A percentile compares a stretch with the other conserved stretches of the same genome.
Conservation (phyloP, 92 coral and sea anemone species). For the Blastomussa wellsi region DNA sequence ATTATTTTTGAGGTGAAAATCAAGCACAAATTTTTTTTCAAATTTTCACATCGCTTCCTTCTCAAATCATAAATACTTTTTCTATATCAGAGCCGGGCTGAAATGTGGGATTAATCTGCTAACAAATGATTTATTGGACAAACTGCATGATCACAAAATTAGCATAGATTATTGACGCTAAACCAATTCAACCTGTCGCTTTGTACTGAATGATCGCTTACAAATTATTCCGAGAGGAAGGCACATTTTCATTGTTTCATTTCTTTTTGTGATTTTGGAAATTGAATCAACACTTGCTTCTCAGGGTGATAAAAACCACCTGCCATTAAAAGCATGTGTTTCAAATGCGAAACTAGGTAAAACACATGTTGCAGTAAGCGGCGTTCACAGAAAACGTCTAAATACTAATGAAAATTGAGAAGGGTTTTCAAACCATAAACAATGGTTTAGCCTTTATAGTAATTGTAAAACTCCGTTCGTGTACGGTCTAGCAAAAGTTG, state of each 20-base stretch:
- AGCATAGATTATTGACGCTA: slow-evolving; percentile 9
- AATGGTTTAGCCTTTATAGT: neutral
- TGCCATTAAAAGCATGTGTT: slow-evolving; percentile 35
- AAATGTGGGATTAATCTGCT: neutral
- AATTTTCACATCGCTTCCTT: no score
- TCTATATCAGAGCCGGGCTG: neutral
- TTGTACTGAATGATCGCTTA: neutral
- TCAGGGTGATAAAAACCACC: slow-evolving; percentile 29
- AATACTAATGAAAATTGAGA: neutral
- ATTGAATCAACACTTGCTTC: slow-evolving; percentile 37
- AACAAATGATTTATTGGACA: neutral
- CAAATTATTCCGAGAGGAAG: neutral
- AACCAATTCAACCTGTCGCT: neutral
- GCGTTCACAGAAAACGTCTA: neutral
- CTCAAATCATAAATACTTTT: neutral
- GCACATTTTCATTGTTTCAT: slow-evolving; percentile 35
- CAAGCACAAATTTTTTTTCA: neutral
- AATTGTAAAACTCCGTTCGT: neutral
- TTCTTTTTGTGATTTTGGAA: slow-evolving; percentile 29
- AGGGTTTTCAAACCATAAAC: neutral
- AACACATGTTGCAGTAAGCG: slow-evolving; percentile 43
- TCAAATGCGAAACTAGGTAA: neutral
- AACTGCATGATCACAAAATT: neutral
- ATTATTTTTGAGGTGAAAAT: neutral
- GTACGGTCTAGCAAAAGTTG: neutral